Base-by-base conservation (phyloP, 2,113 vertebrate species). In the Callipepla californica region DNA sequence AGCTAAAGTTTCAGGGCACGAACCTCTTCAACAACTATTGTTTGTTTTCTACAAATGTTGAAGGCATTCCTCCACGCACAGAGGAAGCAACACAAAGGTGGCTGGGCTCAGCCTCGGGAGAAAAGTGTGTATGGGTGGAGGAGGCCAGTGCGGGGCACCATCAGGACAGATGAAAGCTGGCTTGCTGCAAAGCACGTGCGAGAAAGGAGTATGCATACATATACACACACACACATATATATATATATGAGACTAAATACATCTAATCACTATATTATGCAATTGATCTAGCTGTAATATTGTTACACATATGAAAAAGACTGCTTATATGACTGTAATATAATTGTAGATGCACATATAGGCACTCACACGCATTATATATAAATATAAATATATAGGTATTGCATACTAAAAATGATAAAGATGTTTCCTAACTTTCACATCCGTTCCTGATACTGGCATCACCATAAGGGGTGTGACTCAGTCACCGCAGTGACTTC, bases 1-100 rank as follows among this genome's bases (percentile, higher is more conserved):
- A 79, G 73, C 68, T 96, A 92, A 95, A 78, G 66, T 97, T 97
- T 97, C 93, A 82, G 79, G 83, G 86, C 74, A 92, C 68, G 87
- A 59, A 51, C 30, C 93, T 62, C 32, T 96, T 87, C 87, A 95
- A 87, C 73, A 95, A 63, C 63, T 83, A 45, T 28, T 75, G 48
- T 67, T 96, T 87, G 80, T 87, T 95, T 93, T 95, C 75, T 90
- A 85, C 83, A 93, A 80, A 92, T 55, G 68, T 69, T 93, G 89
- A 89, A 94, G 73, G 79, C 36, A n/a, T 93, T 96, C 94, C 48
- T 95, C 61, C 38, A 21, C 25, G 72, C 80, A 69, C 34, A 23
- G 72, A 91, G 69, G 26, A 95, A 96, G 58, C 73, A 40, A 82
- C 73, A 94, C 77, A 90, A 86, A 78, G 57, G 53, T 40, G 59